These are phyloP conservation scores for Neodiprion lecontei DNA, from an alignment of 1,140 invertebrate species.

Conservation along the genomic window DNA sequence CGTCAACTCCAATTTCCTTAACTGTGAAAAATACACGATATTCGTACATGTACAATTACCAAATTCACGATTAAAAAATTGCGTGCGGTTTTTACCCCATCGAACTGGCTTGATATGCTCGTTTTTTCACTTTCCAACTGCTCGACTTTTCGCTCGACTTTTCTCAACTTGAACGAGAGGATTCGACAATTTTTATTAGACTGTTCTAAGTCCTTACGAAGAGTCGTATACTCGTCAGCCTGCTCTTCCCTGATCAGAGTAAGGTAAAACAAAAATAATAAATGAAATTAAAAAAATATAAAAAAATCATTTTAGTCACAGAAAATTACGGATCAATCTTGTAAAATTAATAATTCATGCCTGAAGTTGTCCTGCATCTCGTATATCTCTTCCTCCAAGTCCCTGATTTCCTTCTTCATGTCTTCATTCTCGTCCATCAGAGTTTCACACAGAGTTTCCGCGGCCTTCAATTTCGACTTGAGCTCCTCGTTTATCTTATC, in stretches of 20 bases:
- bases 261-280: constrained; percentile 54
- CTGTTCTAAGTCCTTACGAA: constrained; percentile 92
- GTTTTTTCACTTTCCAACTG: constrained; percentile 86
- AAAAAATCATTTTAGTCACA: constrained; percentile 16
- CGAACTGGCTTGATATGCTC: constrained; percentile 72
- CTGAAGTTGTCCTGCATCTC: constrained; percentile 97
- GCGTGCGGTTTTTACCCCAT: constrained; percentile 63
- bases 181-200: constrained; percentile 99
- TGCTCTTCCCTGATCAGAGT: constrained; percentile 86
- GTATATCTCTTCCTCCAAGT: constrained; percentile 95
- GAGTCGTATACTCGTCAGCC: constrained; percentile 94
- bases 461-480: constrained; percentile 79
- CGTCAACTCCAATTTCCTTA: constrained; percentile 67
- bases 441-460: constrained; percentile 89
- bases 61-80: constrained; percentile 28
- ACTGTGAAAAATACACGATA: constrained; percentile 49
- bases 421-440: constrained; percentile 97
- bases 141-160: constrained; percentile 91
- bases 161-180: constrained; percentile 96
- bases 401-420: constrained; percentile 91
- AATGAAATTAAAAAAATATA: constrained; percentile 13
- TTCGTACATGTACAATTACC: constrained; percentile 17
- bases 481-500: constrained; percentile 72
- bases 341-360: constrained; percentile 46
- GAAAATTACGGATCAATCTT: not conserved